phyloP scores from a whole-genome alignment of 2,797 vertebrate species.

The Carapus acus region DNA sequence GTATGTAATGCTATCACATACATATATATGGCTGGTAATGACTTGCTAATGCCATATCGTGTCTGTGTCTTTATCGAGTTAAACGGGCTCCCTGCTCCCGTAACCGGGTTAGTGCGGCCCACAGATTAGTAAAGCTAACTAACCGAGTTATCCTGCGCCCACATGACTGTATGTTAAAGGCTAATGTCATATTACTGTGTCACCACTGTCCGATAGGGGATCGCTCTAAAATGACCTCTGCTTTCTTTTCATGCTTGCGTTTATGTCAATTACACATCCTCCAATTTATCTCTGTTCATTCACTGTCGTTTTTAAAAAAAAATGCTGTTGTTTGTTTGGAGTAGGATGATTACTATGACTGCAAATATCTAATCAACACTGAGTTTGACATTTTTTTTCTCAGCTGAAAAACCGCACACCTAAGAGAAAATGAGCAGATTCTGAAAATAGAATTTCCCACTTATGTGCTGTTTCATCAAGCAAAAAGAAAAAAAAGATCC shows the following conservation, averaged over 20 bases:
- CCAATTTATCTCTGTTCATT: slow-evolving; percentile 5
- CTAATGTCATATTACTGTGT: slow-evolving; percentile 65
- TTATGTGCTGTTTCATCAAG: background rate
- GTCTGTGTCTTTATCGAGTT: slow-evolving; percentile 71
- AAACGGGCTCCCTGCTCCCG: slow-evolving; percentile 71
- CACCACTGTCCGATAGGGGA: slow-evolving; percentile 37
- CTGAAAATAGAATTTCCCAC: background rate
- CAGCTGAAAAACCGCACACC: too few relatives aligned
- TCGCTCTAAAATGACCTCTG: slow-evolving; percentile 58
- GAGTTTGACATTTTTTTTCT: too few relatives aligned
- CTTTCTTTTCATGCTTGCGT: slow-evolving; percentile 30
- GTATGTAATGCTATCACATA: slow-evolving; percentile 62
- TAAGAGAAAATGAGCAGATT: too few relatives aligned
- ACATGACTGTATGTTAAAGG: slow-evolving; percentile 62
- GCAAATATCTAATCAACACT: too few relatives aligned
- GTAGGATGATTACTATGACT: too few relatives aligned
- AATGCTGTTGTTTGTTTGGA: too few relatives aligned
- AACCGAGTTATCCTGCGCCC: slow-evolving; percentile 61
- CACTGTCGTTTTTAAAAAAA: too few relatives aligned
- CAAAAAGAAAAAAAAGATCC: background rate
- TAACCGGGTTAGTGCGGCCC: slow-evolving; percentile 74
- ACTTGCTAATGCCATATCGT: slow-evolving; percentile 69
- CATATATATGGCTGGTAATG: slow-evolving; percentile 59
- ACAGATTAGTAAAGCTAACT: slow-evolving; percentile 68
- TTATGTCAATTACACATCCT: slow-evolving; percentile 6